phyloP scores from a whole-genome alignment of 2,797 vertebrate genomes.

The Chiroxiphia lanceolata region DNA sequence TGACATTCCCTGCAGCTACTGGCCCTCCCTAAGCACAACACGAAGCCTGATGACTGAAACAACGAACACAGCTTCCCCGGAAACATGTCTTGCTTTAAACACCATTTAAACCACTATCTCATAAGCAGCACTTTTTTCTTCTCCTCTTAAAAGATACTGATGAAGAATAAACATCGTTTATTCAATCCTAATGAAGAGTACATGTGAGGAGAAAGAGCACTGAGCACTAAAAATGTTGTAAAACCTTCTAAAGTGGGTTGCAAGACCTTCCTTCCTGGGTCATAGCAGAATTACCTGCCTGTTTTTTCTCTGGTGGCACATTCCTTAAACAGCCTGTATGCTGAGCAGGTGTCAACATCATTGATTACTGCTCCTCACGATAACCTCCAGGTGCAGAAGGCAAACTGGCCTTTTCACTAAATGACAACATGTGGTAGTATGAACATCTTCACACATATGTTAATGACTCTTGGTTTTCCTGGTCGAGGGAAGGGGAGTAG shows the following conservation, averaged over 20 bases:
- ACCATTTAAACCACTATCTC: neutral
- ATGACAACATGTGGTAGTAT: neutral
- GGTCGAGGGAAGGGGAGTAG: rapidly evolving
- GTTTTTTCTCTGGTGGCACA: neutral
- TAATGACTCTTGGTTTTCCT: neutral
- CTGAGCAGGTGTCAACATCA: neutral
- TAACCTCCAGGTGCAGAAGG: neutral
- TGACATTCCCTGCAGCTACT: neutral
- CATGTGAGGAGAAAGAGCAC: neutral
- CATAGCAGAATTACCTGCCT: neutral
- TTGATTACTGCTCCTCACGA: neutral
- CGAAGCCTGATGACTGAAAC: neutral
- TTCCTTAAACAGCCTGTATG: neutral
- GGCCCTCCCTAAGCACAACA: neutral
- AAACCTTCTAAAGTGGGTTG: neutral
- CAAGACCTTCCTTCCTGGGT: neutral
- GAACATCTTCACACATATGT: neutral
- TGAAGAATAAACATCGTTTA: neutral
- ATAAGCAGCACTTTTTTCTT: rapidly evolving
- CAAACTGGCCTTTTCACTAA: neutral
- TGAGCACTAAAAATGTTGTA: neutral
- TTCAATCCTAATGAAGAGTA: neutral
- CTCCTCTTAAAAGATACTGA: neutral
- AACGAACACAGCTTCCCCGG: neutral
- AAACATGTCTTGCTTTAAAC: neutral